Conservation (phyloP, 2,113 vertebrate species). For the Corydoras sp. region DNA sequence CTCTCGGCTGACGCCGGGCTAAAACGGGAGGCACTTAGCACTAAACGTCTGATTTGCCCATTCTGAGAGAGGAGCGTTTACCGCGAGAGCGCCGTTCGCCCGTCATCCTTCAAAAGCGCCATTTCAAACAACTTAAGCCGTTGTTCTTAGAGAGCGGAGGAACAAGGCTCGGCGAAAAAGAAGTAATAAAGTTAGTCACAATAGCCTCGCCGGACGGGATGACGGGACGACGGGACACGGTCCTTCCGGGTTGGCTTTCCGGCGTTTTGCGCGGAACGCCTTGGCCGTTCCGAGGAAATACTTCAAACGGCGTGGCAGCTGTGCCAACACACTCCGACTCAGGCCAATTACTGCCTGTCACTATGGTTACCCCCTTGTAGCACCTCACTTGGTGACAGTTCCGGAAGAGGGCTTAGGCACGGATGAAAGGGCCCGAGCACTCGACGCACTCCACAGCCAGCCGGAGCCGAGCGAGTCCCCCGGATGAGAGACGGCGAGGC, state of each 20-base stretch:
- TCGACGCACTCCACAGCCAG: conserved; percentile 8
- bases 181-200: conserved; percentile 2
- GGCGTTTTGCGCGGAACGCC: conserved; percentile 31
- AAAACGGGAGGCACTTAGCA: conserved; percentile 34
- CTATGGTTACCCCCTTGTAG: conserved; percentile 54
- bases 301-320: conserved; percentile 48
- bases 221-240: conserved; percentile 18
- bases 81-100: neutral
- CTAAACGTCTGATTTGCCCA: conserved; percentile 16
- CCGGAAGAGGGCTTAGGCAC: conserved; percentile 48
- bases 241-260: conserved; percentile 34
- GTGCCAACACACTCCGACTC: conserved; percentile 31
- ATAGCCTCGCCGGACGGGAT: conserved; percentile 17
- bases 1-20: neutral
- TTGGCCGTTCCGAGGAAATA: conserved; percentile 52
- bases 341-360: conserved; percentile 55
- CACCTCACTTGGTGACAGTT: conserved; percentile 49
- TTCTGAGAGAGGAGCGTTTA: conserved; percentile 14
- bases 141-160: conserved; percentile 1
- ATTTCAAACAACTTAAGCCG: conserved; percentile 20
- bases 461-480: conserved; percentile 5
- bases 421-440: conserved; percentile 49
- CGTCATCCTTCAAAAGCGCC: conserved; percentile 19
- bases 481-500: conserved; percentile 30
- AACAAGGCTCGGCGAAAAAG: too few relatives aligned